phyloP scores from a whole-genome alignment of 2,888 invertebrate species.

The Synergus gifuensis region DNA sequence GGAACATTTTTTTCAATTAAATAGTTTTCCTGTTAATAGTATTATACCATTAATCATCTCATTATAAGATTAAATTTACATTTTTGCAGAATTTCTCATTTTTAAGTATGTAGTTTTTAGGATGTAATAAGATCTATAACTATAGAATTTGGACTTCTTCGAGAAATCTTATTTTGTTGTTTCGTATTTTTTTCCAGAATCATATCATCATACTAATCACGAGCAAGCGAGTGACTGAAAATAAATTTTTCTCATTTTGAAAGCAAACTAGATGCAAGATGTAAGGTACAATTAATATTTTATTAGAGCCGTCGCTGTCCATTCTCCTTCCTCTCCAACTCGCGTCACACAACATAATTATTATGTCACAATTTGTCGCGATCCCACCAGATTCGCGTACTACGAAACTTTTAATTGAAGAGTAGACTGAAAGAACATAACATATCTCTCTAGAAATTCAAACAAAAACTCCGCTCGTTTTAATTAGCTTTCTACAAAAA shows the following conservation, averaged over 20 bases:
- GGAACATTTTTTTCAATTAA: not conserved
- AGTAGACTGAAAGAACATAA: not conserved
- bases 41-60: not conserved
- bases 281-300: conserved; percentile 55
- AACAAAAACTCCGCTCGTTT: not conserved
- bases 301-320: conserved; percentile 54
- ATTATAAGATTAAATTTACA: not conserved
- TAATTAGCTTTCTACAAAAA: not conserved
- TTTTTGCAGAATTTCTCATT: too few species aligned
- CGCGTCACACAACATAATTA: conserved; percentile 58
- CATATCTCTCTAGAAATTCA: not conserved
- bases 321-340: conserved; percentile 55
- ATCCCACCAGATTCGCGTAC: conserved; percentile 4
- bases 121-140: too few species aligned
- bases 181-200: too few species aligned
- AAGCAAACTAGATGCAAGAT: not conserved
- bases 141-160: too few species aligned
- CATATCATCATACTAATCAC: not conserved
- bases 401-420: conserved; percentile 17
- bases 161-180: too few species aligned
- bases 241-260: not conserved
- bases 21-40: not conserved
- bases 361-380: conserved; percentile 59
- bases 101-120: too few species aligned
- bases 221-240: not conserved